Base-by-base conservation (phyloP, 1,140 invertebrate species). In the Apis cerana region DNA sequence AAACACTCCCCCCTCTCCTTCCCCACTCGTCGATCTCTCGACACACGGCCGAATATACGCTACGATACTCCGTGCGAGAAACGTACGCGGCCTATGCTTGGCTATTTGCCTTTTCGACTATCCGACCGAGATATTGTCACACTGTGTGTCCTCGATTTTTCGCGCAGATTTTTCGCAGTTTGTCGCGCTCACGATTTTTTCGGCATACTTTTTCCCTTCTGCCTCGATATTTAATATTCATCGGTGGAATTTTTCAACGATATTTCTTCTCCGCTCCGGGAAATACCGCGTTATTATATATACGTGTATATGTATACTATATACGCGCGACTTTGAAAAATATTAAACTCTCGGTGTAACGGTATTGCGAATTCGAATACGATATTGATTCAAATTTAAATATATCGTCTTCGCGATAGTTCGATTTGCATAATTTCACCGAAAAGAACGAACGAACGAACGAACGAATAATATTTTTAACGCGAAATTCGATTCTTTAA, bases 151-250 rank as follows among this genome's bases (percentile, higher is more conserved):
- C 33, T 43, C 33, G 4, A 48, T 50, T 78, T 59, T 72, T 72
- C 68, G 19, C 67, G 9, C 15, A 33, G 7, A 23, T 43, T 43
- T 43, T 43, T 64, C 15, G 27, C 69, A 54, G 69, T 74, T 80
- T 43, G 68, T 64, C 58, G 67, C 67, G 33, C 23, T 19, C n/a
- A 21, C 21, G 43, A 33, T 17, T 58, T 21, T 48, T 80, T 50
- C 50, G 27, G 17, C 17, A 50, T 17, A 23, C 21, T 17, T 43
- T 1, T 17, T 2, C 23, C n/a, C 5, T 17, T 52, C 17, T 17
- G 15, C 43, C 12, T n/a, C 27, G 68, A 80, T 80, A 72, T 80
- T 80, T 72, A 80, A 80, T 80, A 79, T 79, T 80, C 48, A 4
- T 2, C 15, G 23, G 23, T 61, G 56, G 48, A 72, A 71, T 80